Base-by-base conservation (phyloP, 2,113 vertebrate species). In the Barbus barbus region DNA sequence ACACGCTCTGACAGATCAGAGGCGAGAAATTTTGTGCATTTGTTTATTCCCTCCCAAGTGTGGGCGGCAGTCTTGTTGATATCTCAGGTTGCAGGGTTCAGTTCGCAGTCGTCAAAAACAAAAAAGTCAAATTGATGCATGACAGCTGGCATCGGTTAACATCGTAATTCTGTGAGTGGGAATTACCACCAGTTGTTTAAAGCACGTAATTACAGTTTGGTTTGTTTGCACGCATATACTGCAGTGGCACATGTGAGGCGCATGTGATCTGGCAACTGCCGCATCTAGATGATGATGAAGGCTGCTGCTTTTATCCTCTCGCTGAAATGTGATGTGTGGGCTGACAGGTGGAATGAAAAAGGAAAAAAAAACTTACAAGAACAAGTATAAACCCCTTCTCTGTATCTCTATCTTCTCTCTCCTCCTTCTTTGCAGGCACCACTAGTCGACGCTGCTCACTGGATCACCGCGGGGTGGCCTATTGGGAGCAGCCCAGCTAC, bases 381-480 rank as follows among this genome's bases (percentile, higher is more conserved):
- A 67, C 76, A 74, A 75, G n/a, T 78, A 86, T 73, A 81, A 75
- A 84, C 79, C 38, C 56, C 74, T 71, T 83, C 87, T 67, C 60
- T 65, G 83, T 88, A 88, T 83, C 83, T 86, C 85, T 82, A n/a
- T 44, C 36, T 78, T 76, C 76, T 73, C 77, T 86, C 73, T 33
- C 81, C 71, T 83, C 74, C 89, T 91, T 89, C 87, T 88, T 90
- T 86, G 11, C 95, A 99, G 98, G 98, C 94, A 98, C 97, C 96
- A 97, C 97, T 94, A 99, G 97, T 96, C 96, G 98, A 96, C 97
- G 98, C 96, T 99, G 98, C 95, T 97, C 98, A 90, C 96, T 99
- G 95, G 96, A 96, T 95, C 96, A 96, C 93, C 97, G 96, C 53
- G 98, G 98, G 91, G 95, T 97, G 93, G 98, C 98, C 95, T 97